Evolutionary conservation across 1,140 invertebrate species (phyloP).

Genomic region (Piezodorus guildinii): DNA sequence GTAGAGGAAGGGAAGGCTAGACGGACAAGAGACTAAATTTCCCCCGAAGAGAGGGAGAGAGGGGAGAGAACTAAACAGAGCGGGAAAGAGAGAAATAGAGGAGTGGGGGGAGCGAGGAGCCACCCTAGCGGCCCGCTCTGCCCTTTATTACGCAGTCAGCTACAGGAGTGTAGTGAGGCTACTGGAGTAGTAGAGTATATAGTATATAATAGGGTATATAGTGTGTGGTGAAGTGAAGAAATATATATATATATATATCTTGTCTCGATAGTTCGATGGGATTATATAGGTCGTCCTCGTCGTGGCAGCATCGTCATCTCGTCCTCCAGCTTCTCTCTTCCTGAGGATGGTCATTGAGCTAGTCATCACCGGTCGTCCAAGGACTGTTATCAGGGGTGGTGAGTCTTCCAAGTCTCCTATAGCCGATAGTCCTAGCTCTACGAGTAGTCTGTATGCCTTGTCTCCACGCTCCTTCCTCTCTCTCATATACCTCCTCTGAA

Average conservation of each 20-base stretch:
- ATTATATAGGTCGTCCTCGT: background rate
- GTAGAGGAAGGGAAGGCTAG: no score
- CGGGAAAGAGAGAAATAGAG: slow-evolving; percentile 1
- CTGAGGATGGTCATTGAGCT: slow-evolving; percentile 6
- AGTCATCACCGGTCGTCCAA: background rate
- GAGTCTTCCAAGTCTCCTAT: background rate
- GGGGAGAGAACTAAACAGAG: background rate
- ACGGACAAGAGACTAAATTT: no score
- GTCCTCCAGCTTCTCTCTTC: background rate
- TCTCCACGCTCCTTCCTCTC: no score
- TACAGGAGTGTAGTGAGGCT: background rate
- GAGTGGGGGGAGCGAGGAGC: background rate
- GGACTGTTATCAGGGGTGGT: slow-evolving; percentile 1
- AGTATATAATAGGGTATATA: background rate
- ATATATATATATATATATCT: no score
- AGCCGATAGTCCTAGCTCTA: no score
- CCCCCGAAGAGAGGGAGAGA: background rate
- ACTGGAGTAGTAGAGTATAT: background rate
- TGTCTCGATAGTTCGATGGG: background rate
- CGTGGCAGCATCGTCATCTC: no score
- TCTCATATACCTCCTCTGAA: no score
- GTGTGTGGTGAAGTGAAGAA: background rate
- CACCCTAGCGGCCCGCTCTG: background rate
- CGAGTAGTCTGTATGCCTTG: no score
- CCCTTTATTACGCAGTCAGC: slow-evolving; percentile 8